phyloP scores from a whole-genome alignment of 2,888 invertebrate species.

The Cyclophora punctaria region DNA sequence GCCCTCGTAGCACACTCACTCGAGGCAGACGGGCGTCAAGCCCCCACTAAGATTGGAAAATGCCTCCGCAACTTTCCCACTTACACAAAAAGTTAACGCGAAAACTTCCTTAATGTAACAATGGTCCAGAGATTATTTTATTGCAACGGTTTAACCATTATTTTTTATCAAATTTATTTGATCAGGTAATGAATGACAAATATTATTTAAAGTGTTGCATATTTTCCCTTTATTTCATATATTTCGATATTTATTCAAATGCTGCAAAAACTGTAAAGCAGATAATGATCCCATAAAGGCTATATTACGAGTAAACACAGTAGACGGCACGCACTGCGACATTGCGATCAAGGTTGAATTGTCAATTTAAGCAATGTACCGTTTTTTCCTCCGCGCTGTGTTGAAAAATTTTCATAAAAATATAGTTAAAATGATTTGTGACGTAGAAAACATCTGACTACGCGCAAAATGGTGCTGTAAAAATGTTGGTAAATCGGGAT shows the following conservation, averaged over 20 bases:
- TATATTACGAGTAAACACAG: slow-evolving; percentile 2
- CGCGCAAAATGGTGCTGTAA: slow-evolving; percentile 54
- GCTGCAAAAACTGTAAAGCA: slow-evolving; percentile 12
- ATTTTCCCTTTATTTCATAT: too few relatives aligned
- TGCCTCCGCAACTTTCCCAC: slow-evolving; percentile 59
- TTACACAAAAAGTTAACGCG: slow-evolving; percentile 62
- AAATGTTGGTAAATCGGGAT: slow-evolving; percentile 55
- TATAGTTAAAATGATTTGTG: slow-evolving; percentile 54
- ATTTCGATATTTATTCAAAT: too few relatives aligned
- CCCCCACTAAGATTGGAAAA: slow-evolving; percentile 59
- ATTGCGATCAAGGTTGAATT: slow-evolving; percentile 15
- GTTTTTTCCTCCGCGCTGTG: slow-evolving; percentile 12
- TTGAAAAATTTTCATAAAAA: slow-evolving; percentile 45
- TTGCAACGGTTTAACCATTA: slow-evolving; percentile 27
- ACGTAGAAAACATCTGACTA: slow-evolving; percentile 52
- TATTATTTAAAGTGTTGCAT: too few relatives aligned
- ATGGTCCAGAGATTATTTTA: slow-evolving; percentile 49
- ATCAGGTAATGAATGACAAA: too few relatives aligned
- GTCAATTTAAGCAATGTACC: slow-evolving; percentile 10
- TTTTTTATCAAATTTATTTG: too few relatives aligned
- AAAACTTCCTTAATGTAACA: slow-evolving; percentile 50
- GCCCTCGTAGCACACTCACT: slow-evolving; percentile 25
- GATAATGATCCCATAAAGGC: slow-evolving; percentile 15
- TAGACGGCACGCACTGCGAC: slow-evolving; percentile 16
- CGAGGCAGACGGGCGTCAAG: slow-evolving; percentile 22